Evolutionary conservation across 1,140 invertebrate species (phyloP).

Genomic region (Calephelis virginiensis): DNA sequence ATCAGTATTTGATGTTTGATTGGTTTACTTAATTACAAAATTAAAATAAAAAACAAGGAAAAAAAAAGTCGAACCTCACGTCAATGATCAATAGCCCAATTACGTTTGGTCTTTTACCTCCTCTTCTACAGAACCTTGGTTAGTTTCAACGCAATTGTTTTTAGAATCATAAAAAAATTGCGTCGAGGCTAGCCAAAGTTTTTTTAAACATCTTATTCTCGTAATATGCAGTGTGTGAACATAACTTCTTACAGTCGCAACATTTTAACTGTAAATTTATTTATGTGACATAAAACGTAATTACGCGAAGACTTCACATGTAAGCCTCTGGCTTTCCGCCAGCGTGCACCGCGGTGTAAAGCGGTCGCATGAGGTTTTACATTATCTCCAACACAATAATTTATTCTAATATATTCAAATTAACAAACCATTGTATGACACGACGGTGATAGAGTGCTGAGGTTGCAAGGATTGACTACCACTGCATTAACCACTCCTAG

Average conservation of each 20-base stretch:
- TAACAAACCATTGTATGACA: constrained; percentile 10
- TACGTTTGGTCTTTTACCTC: no score
- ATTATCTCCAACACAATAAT: constrained; percentile 37
- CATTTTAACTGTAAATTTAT: constrained; percentile 36
- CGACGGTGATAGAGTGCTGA: neutral
- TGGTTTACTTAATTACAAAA: no score
- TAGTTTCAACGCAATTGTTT: no score
- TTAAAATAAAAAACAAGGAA: no score
- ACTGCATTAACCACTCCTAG: no score
- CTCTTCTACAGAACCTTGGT: no score
- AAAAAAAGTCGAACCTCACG: no score
- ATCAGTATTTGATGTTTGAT: no score
- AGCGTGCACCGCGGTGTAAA: constrained; percentile 32
- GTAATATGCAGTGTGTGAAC: constrained; percentile 2
- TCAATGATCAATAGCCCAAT: no score
- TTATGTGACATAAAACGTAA: constrained; percentile 51
- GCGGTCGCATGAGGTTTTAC: constrained; percentile 35
- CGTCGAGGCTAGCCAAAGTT: neutral
- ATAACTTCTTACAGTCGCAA: constrained; percentile 29
- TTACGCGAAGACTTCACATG: constrained; percentile 51
- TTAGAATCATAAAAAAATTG: neutral
- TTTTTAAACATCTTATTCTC: neutral
- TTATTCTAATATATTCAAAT: constrained; percentile 24
- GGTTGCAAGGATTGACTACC: no score
- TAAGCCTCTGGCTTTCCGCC: constrained; percentile 48